Base-by-base conservation (phyloP, 1,140 invertebrate species). In the Aplysia californica region DNA sequence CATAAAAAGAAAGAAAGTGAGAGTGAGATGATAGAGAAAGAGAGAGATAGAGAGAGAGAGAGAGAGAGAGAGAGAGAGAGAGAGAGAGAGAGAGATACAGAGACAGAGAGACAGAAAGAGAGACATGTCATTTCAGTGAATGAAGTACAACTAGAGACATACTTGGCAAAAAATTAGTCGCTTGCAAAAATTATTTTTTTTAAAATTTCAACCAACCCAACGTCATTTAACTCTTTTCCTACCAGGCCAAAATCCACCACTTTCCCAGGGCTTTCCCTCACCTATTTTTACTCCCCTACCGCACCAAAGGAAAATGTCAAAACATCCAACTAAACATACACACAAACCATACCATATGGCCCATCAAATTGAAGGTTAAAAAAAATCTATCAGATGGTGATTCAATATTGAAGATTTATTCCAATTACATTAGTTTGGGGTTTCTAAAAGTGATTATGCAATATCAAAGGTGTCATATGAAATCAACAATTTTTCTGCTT, bases 31-130 rank as follows among this genome's bases (percentile, higher is more conserved):
- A n/a, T n/a, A n/a, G n/a, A n/a, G n/a, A n/a, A n/a, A n/a, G n/a
- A n/a, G n/a, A n/a, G n/a, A n/a, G n/a, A n/a, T n/a, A n/a, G n/a
- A n/a, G n/a, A n/a, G n/a, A n/a, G n/a, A n/a, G n/a, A n/a, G n/a
- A n/a, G n/a, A n/a, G n/a, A n/a, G n/a, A n/a, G n/a, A n/a, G n/a
- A n/a, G n/a, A n/a, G n/a, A n/a, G 44, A 15, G 44, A n/a, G 10
- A 50, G 44, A 50, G n/a, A 50, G 44, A 50, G n/a, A n/a, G n/a
- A n/a, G 44, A 50, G 6, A 84, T 26, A 64, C 55, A 4, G 20
- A 26, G 10, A 36, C 55, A n/a, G 58, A 20, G 38, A 36, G 5
- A 65, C 20, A 61, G 26, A 61, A 15, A 50, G 10, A 50, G 44
- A 10, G 44, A 50, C n/a, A n/a, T n/a, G n/a, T n/a, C n/a, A n/a